Percentiles rank a stretch among this genome's conserved stretches.
Conservation (phyloP, 2,888 invertebrate genomes). For the Monochamus alternatus region DNA sequence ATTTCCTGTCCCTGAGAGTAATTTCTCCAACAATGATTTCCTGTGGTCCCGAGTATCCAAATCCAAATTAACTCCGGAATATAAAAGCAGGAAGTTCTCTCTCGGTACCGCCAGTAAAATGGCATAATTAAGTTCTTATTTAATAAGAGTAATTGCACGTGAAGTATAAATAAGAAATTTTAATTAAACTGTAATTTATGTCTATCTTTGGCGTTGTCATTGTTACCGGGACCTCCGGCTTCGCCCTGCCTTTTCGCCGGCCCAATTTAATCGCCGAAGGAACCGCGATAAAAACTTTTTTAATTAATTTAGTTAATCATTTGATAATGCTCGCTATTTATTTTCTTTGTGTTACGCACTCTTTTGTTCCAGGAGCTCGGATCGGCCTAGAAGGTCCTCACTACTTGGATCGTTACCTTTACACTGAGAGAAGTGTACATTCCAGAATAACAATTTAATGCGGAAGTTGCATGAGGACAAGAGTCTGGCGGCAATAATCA, state of each 20-base stretch:
- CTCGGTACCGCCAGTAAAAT: slow-evolving; percentile 14
- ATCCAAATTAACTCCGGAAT: slow-evolving; percentile 21
- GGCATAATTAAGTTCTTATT: slow-evolving; percentile 25
- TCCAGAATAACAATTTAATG: too few relatives aligned
- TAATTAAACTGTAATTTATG: slow-evolving; percentile 29
- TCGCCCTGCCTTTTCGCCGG: neutral
- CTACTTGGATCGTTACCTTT: neutral
- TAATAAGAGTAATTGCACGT: slow-evolving; percentile 22
- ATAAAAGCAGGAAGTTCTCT: slow-evolving; percentile 17
- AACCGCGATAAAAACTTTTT: slow-evolving; percentile 16
- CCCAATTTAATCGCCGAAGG: neutral
- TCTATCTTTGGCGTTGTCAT: slow-evolving; percentile 19
- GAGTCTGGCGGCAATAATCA: too few relatives aligned
- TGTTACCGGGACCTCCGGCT: neutral
- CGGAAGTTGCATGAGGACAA: too few relatives aligned
- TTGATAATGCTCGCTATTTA: slow-evolving; percentile 12
- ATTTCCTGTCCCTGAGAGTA: neutral
- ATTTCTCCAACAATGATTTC: neutral
- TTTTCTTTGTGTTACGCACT: slow-evolving; percentile 1
- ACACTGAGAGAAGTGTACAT: neutral
- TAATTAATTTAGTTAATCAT: slow-evolving; percentile 20
- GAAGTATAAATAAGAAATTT: slow-evolving; percentile 24
- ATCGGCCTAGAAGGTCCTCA: neutral
- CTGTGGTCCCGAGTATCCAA: neutral
- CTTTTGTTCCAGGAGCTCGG: neutral